phyloP scores from a whole-genome alignment of 2,888 invertebrate species.

The Sclerodermus sp. region DNA sequence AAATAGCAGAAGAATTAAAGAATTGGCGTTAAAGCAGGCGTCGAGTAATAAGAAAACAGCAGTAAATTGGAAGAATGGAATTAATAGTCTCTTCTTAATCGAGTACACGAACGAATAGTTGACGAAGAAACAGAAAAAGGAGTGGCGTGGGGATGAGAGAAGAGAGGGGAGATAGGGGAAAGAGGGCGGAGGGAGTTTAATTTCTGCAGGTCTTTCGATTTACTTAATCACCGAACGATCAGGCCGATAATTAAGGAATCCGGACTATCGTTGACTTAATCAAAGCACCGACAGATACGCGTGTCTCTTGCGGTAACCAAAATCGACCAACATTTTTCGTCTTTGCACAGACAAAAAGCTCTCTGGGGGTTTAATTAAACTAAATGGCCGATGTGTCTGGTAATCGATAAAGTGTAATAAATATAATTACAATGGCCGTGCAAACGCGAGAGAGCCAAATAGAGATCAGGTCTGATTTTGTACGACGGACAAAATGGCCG shows the following conservation, averaged over 20 bases:
- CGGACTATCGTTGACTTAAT: conserved; percentile 20
- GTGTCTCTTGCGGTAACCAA: conserved; percentile 4
- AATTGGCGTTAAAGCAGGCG: too few relatives aligned
- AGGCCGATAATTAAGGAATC: conserved; percentile 21
- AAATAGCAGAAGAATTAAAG: too few relatives aligned
- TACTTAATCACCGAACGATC: conserved; percentile 26
- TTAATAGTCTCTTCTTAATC: neutral
- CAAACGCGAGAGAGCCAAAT: neutral
- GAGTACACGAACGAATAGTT: neutral
- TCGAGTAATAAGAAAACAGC: neutral
- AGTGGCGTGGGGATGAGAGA: conserved; percentile 1
- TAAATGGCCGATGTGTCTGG: too few relatives aligned
- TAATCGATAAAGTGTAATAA: conserved; percentile 38
- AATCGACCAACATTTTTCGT: neutral
- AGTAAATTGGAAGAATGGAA: neutral
- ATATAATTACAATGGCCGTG: conserved; percentile 34
- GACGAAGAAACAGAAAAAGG: conserved; percentile 10
- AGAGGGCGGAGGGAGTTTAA: conserved; percentile 15
- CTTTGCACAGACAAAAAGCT: conserved; percentile 1
- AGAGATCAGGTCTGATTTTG: too few relatives aligned
- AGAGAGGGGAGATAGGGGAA: conserved; percentile 7
- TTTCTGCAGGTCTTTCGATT: conserved; percentile 23
- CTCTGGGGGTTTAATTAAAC: conserved; percentile 25
- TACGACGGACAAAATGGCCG: too few relatives aligned
- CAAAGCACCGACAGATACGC: conserved; percentile 23